Base-by-base conservation (phyloP, 1,140 invertebrate genomes). In the Hyphantria cunea region DNA sequence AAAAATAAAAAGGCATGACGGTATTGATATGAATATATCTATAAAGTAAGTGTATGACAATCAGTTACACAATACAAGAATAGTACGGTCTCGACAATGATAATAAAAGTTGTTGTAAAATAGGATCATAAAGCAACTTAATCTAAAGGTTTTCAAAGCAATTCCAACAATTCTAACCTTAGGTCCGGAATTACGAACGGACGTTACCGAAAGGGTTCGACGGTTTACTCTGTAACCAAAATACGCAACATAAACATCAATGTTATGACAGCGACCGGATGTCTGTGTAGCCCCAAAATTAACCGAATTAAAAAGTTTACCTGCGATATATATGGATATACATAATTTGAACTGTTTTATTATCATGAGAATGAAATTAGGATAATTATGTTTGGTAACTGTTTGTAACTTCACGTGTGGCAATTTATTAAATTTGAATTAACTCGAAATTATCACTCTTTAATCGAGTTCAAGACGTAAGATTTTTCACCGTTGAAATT, bases 231-330 rank as follows among this genome's bases (percentile, higher is more conserved):
- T 41, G 39, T 33, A 34, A 55, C 53, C 53, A 55, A 55, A 55
- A 55, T 55, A 45, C 41, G 42, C 53, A 55, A n/a, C 42, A 47
- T 55, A 55, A 55, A 55, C 53, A 55, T 55, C 45, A 44, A 55
- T 55, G 42, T 47, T 47, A 45, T 47, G 42, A 47, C 53, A 45
- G 42, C 17, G 7, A 12, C 31, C 53, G 53, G 32, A 47, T 47
- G 53, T 25, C 17, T 25, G 53, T 17, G 53, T 47, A 45, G 31
- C 33, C 42, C 31, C 32, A 12, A 45, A 55, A 55, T 55, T 47
- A 11, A 14, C 39, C n/a, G 42, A 45, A 34, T 47, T 55, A 47
- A 47, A 45, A 55, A 55, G 31, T 45, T 55, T 47, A 0, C 17
- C 17, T 25, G 44, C 13, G 12, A 33, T 15, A 12, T 11, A 55